Percentiles rank a stretch among this genome's conserved stretches.
Evolutionary conservation across 2,797 vertebrate genomes (phyloP).

Genomic region (Phoebastria nigripes): DNA sequence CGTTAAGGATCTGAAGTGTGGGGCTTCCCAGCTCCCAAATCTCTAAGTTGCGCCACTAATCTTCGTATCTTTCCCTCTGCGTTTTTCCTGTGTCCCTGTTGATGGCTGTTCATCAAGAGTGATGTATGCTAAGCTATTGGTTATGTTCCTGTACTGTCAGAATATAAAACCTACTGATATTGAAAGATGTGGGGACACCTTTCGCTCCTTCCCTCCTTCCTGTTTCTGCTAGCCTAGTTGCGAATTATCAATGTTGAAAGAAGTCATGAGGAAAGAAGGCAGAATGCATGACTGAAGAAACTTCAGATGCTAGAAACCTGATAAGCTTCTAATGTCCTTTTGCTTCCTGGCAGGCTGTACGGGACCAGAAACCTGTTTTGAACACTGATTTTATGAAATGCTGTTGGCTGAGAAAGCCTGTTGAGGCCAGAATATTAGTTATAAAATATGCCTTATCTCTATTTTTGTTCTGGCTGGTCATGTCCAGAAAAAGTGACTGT

Average conservation of each 20-base stretch:
- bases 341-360: not conserved
- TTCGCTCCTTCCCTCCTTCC: not conserved
- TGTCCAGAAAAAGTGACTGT: not conserved
- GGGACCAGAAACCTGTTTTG: not conserved
- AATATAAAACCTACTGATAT: not conserved
- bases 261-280: constrained; percentile 7
- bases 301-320: not conserved
- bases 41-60: not conserved
- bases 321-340: constrained; percentile 2
- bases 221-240: not conserved
- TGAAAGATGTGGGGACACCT: not conserved
- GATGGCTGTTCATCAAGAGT: not conserved
- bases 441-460: not conserved
- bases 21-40: not conserved
- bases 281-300: not conserved
- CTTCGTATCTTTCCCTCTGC: not conserved
- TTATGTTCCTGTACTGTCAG: not conserved
- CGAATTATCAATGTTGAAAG: not conserved
- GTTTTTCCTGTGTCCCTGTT: not conserved
- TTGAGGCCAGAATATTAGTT: not conserved
- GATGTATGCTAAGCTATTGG: not conserved
- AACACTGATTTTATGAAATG: not conserved
- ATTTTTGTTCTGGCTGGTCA: not conserved
- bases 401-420: not conserved
- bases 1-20: not conserved